Evolutionary conservation across 1,140 invertebrate genomes (phyloP).

Genomic region (Macrocentrus cingulum): DNA sequence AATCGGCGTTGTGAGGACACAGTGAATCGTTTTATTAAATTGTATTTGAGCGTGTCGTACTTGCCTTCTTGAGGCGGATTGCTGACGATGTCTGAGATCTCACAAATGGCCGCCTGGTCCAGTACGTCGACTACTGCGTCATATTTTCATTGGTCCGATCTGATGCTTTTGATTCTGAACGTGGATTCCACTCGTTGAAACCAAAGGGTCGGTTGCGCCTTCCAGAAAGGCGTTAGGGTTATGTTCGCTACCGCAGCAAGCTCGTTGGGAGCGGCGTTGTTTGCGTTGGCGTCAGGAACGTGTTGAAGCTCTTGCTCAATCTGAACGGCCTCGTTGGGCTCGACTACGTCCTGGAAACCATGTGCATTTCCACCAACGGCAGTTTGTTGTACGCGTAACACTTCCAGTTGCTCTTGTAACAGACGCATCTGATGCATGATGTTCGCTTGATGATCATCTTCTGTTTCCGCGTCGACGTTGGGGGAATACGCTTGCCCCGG

Average conservation of each 20-base stretch:
- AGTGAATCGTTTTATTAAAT: constrained; percentile 30
- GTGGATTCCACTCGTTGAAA: not conserved
- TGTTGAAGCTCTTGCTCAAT: no score
- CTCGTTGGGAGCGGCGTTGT: no score
- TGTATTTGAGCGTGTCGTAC: constrained; percentile 26
- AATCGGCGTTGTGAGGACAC: constrained; percentile 33
- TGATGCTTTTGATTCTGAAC: not conserved
- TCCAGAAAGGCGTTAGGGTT: not conserved
- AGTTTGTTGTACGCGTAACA: no score
- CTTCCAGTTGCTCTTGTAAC: no score
- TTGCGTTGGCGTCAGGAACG: no score
- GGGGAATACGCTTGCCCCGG: no score
- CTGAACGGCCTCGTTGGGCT: no score
- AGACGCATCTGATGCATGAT: no score
- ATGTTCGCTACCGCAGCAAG: not conserved
- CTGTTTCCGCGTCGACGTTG: no score
- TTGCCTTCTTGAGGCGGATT: constrained; percentile 21
- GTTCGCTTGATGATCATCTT: no score
- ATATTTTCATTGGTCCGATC: constrained; percentile 6
- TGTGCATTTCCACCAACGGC: no score
- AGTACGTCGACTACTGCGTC: constrained; percentile 8
- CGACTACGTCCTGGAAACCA: no score
- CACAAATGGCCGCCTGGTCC: constrained; percentile 6
- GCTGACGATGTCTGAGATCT: constrained; percentile 19
- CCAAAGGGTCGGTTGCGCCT: not conserved